Evolutionary conservation across 2,888 invertebrate genomes (phyloP), one percentile per base, ranked within the genome.

Genomic region (Scaptomyza caliginosa): DNA sequence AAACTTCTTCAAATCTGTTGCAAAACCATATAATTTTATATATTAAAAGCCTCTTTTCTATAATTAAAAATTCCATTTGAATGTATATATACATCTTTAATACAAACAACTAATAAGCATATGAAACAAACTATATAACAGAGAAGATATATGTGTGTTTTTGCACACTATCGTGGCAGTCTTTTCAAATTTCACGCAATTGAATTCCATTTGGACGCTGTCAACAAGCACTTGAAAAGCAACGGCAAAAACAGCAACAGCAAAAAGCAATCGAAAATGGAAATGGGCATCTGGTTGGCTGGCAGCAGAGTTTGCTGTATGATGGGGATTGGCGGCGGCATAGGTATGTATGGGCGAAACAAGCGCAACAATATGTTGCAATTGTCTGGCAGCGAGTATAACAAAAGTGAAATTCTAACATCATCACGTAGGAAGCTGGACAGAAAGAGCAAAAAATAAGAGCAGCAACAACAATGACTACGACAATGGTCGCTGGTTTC

Each of bases 291-390:
- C 49, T 39, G 42, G 34, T 63, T 49, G 30, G 40, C 26, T 24
- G 8, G 24, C 24, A 16, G 34, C 23, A 23, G 11, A 10, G 34
- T 6, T 49, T 32, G 13, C 19, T 13, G 21, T 40, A 3, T 28
- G 11, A 6, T 13, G n/a, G 55, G 21, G 0, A 6, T 30, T 32
- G 23, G 43, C 3, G 28, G 28, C n/a, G 3, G 11, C 7, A 30
- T 42, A 38, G 43, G 52, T 65, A 68, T 63, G 52, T 65, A 68
- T 63, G 34, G 52, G 26, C 40, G 24, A 51, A 51, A 60, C 59
- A 65, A 68, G 67, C 51, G 71, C 74, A 77, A 82, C 80, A 85
- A 77, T 82, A 79, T 85, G 86, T 77, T 74, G 66, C 69, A 74
- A 79, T 77, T 79, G 72, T 74, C 72, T 67, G 55, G 46, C 60